Percentiles rank a stretch among this genome's conserved stretches.
Evolutionary conservation across 2,888 invertebrate genomes (phyloP).

Genomic region (Eurytoma adleriae): DNA sequence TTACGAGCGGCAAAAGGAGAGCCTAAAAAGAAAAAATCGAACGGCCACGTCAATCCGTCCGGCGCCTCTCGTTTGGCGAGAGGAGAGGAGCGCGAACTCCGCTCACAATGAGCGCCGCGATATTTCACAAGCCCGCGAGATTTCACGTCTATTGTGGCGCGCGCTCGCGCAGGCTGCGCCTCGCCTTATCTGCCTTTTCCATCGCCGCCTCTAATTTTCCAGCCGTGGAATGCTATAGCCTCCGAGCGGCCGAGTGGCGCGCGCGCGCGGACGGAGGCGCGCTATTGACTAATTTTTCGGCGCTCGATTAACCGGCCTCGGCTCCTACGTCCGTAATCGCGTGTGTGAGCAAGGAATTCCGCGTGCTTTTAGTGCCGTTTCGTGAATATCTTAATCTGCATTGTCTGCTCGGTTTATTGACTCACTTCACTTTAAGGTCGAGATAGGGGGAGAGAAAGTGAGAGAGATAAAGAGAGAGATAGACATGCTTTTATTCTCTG

Average conservation of each 20-base stretch:
- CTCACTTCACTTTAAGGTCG: too few relatives aligned
- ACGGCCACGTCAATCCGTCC: too few relatives aligned
- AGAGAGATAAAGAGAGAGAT: too few relatives aligned
- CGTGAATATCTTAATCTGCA: too few relatives aligned
- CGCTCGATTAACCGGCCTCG: neutral
- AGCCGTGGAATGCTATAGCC: conserved; percentile 19
- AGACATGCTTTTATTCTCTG: too few relatives aligned
- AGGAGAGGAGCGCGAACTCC: neutral
- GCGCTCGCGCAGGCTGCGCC: neutral
- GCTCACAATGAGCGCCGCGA: conserved; percentile 15
- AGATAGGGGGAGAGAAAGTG: too few relatives aligned
- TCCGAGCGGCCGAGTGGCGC: neutral
- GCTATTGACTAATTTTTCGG: conserved; percentile 20
- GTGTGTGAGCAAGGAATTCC: too few relatives aligned
- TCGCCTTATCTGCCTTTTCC: conserved; percentile 19
- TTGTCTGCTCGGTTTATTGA: too few relatives aligned
- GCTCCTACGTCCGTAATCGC: neutral
- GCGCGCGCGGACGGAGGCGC: neutral
- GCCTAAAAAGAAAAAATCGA: too few relatives aligned
- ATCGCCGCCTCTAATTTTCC: conserved; percentile 25
- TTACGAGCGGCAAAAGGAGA: too few relatives aligned
- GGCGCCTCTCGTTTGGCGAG: too few relatives aligned
- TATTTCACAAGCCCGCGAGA: conserved; percentile 17
- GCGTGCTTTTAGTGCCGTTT: too few relatives aligned
- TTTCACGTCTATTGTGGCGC: conserved; percentile 19